A percentile compares a stretch with the other conserved stretches of the same genome.
phyloP scores from a whole-genome alignment of 2,888 invertebrate genomes.

The Chloroclysta siterata region DNA sequence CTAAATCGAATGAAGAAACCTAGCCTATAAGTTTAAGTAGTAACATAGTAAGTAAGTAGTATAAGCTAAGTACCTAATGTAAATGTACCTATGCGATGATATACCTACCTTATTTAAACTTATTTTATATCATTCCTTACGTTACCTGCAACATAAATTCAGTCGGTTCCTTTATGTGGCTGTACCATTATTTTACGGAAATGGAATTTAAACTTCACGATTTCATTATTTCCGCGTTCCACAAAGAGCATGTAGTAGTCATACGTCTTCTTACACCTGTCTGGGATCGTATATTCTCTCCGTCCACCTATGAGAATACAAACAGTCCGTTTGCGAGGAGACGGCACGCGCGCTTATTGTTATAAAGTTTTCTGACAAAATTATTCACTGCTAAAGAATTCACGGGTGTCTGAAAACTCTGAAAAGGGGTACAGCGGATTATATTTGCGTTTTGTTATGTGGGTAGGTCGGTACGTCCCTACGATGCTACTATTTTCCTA shows the following conservation, averaged over 20 bases:
- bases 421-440: neutral
- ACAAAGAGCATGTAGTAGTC: slow-evolving; percentile 30
- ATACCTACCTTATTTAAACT: too few relatives aligned
- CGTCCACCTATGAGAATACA: slow-evolving; percentile 23
- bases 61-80: too few relatives aligned
- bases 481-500: too few relatives aligned
- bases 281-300: slow-evolving; percentile 19
- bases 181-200: slow-evolving; percentile 24
- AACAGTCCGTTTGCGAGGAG: slow-evolving; percentile 14
- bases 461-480: neutral
- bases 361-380: slow-evolving; percentile 21
- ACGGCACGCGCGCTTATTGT: slow-evolving; percentile 8
- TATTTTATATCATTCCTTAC: neutral
- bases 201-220: slow-evolving; percentile 28
- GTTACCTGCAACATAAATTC: slow-evolving; percentile 14
- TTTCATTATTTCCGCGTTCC: slow-evolving; percentile 26
- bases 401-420: neutral
- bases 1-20: too few relatives aligned
- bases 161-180: slow-evolving; percentile 14
- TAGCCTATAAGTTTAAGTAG: too few relatives aligned
- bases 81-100: too few relatives aligned
- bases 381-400: neutral
- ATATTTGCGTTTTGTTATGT: neutral
- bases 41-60: too few relatives aligned
- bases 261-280: slow-evolving; percentile 31